Conservation (phyloP, 1,140 invertebrate species). For the Philotrypesis tridentata region DNA sequence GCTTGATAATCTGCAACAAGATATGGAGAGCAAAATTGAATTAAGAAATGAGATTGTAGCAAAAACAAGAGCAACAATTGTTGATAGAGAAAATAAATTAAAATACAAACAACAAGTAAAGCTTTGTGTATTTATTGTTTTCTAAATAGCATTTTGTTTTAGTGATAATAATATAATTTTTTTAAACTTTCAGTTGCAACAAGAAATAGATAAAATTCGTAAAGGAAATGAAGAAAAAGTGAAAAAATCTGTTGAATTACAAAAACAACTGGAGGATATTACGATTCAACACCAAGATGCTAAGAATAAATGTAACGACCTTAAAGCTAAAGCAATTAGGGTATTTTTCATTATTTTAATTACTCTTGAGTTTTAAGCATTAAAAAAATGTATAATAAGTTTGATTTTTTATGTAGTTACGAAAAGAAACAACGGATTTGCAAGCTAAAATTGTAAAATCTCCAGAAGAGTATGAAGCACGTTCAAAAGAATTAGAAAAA, state of each 20-base stretch:
- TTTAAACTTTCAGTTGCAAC: conserved; percentile 46
- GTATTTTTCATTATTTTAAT: conserved; percentile 8
- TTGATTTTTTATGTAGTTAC: conserved; percentile 48
- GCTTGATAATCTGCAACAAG: conserved; percentile 46
- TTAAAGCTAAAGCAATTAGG: conserved; percentile 47
- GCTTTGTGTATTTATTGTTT: not conserved
- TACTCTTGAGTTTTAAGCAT: not conserved
- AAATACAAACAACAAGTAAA: conserved; percentile 38
- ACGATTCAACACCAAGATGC: conserved; percentile 31
- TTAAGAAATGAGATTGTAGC: conserved; percentile 44
- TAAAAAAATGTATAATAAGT: not conserved
- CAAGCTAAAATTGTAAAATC: conserved; percentile 58
- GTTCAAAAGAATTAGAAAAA: conserved; percentile 55
- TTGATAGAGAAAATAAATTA: conserved; percentile 53
- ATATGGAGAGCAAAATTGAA: conserved; percentile 51
- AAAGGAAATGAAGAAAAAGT: conserved; percentile 37
- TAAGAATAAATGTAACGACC: conserved; percentile 36
- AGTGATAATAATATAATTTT: not conserved
- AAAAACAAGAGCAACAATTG: conserved; percentile 47
- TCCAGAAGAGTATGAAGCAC: conserved; percentile 55
- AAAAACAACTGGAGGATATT: conserved; percentile 25
- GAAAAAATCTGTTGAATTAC: conserved; percentile 34
- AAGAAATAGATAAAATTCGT: conserved; percentile 54
- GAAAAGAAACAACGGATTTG: conserved; percentile 53
- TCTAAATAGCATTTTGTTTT: not conserved